These are phyloP conservation scores for Noctilio leporinus DNA, from an alignment of 2,113 vertebrate species.

Conservation along the genomic window DNA sequence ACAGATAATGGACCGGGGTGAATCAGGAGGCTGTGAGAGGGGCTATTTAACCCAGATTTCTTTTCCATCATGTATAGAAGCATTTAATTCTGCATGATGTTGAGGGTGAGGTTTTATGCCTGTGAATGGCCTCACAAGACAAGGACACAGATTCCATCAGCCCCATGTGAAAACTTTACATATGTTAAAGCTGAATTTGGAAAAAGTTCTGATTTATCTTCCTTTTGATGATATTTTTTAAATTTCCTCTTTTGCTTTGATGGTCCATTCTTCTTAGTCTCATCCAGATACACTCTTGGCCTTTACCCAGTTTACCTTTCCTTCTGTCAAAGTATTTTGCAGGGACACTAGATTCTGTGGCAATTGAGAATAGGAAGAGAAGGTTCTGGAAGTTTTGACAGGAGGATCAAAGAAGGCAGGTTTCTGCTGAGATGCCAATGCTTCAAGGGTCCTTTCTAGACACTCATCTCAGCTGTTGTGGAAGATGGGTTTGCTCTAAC, in stretches of 20 bases:
- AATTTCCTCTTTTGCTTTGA: background rate
- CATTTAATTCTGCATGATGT: constrained; percentile 26
- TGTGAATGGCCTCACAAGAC: background rate
- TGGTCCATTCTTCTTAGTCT: background rate
- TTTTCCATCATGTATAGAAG: constrained; percentile 40
- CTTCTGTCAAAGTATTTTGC: background rate
- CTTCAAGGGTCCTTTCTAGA: background rate
- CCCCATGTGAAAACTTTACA: background rate
- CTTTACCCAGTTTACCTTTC: background rate
- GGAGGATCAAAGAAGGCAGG: background rate
- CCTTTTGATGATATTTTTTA: background rate
- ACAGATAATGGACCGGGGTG: background rate
- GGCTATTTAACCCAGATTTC: constrained; percentile 29
- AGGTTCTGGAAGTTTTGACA: background rate
- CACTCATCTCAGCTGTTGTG: background rate
- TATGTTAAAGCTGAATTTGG: background rate
- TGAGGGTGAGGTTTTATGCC: constrained; percentile 16
- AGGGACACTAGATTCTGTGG: background rate
- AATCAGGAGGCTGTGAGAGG: background rate
- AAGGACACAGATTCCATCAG: background rate
- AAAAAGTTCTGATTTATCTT: background rate
- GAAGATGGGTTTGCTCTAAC: background rate
- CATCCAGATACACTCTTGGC: background rate
- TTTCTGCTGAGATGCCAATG: background rate
- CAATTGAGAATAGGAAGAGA: background rate